Conservation (phyloP, 2,113 vertebrate species). For the Phylloscopus trochiloides region DNA sequence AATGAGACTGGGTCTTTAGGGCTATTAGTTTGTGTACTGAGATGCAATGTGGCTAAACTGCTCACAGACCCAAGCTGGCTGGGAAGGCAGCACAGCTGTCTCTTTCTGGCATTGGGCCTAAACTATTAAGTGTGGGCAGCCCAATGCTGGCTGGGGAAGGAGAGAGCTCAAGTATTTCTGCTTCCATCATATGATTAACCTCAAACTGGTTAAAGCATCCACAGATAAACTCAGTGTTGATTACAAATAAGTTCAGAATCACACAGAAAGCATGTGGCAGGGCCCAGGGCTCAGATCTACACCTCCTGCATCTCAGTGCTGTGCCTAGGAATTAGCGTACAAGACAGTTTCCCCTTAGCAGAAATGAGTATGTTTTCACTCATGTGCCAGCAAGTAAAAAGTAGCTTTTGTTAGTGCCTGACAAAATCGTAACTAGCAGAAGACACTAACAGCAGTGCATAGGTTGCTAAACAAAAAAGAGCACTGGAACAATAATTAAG, state of each 20-base stretch:
- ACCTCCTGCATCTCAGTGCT: not conserved
- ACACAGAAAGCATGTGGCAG: not conserved
- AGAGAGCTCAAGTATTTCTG: not conserved
- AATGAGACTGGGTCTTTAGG: not conserved
- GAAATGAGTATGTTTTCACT: not conserved
- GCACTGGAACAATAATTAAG: not conserved
- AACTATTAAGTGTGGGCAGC: not conserved
- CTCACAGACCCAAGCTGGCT: not conserved
- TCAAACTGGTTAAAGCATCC: not conserved
- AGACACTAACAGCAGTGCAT: not conserved
- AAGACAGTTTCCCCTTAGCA: not conserved
- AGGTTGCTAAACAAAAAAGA: not conserved
- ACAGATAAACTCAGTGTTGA: not conserved
- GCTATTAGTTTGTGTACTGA: not conserved
- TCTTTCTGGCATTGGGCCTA: not conserved
- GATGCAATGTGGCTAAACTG: not conserved
- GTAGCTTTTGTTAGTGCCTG: not conserved
- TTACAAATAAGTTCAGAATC: not conserved
- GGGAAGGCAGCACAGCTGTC: not conserved
- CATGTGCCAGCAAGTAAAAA: not conserved
- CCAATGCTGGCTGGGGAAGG: not conserved
- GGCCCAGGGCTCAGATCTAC: not conserved
- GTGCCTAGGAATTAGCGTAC: fast-evolving
- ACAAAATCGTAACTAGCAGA: not conserved
- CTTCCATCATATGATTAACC: not conserved